Conservation (phyloP, 1,140 invertebrate species). For the Caerostris darwini region DNA sequence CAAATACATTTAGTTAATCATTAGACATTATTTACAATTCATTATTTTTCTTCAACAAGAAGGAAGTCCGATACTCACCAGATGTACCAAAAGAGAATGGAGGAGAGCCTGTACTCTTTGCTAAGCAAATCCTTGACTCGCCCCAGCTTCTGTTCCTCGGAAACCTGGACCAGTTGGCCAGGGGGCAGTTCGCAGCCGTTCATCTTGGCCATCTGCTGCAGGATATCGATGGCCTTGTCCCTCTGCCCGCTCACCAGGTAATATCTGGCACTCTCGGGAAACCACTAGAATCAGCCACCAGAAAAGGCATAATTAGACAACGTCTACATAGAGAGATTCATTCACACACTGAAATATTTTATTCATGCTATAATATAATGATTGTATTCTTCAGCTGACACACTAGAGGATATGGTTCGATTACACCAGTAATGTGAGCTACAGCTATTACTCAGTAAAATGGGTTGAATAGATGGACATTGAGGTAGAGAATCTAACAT, state of each 20-base stretch:
- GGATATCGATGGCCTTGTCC: background rate
- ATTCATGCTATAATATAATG: background rate
- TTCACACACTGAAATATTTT: background rate
- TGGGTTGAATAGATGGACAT: too few relatives aligned
- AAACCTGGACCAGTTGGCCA: background rate
- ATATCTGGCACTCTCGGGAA: slow-evolving; percentile 68
- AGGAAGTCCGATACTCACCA: slow-evolving; percentile 24
- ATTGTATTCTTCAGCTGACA: too few relatives aligned
- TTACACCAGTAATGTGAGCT: too few relatives aligned
- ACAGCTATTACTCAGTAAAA: too few relatives aligned
- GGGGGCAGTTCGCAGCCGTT: slow-evolving; percentile 25
- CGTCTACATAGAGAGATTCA: background rate
- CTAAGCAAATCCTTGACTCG: slow-evolving; percentile 32
- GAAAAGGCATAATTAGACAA: background rate
- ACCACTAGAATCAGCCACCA: slow-evolving; percentile 42
- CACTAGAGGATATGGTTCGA: background rate
- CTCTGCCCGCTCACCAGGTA: slow-evolving; percentile 60
- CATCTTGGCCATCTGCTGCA: slow-evolving; percentile 27
- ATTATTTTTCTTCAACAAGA: background rate
- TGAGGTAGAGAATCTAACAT: too few relatives aligned
- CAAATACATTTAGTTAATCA: too few relatives aligned
- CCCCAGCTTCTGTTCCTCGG: background rate
- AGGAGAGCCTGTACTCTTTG: slow-evolving; percentile 23
- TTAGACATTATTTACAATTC: background rate
- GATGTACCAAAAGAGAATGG: slow-evolving; percentile 68